phyloP scores from a whole-genome alignment of 2,797 vertebrate species.

The Chaetophractus vellerosus region DNA sequence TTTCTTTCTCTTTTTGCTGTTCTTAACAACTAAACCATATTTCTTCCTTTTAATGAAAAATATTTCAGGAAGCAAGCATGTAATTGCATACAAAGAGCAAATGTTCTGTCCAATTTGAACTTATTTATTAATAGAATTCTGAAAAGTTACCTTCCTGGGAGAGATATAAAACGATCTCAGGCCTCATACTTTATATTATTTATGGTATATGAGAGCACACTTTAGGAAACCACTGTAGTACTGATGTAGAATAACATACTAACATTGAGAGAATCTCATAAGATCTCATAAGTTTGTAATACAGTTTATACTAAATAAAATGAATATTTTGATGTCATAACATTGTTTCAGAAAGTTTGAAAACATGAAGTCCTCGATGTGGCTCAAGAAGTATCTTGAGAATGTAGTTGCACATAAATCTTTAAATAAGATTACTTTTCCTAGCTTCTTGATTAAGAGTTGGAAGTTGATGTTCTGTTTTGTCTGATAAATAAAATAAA shows the following conservation, averaged over 20 bases:
- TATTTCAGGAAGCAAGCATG: neutral
- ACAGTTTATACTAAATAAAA: neutral
- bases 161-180: neutral
- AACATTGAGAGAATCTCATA: neutral
- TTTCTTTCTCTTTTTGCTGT: neutral
- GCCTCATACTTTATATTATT: neutral
- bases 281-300: neutral
- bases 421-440: neutral
- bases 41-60: constrained; percentile 27
- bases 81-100: neutral
- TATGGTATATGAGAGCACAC: neutral
- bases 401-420: neutral
- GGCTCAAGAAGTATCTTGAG: neutral
- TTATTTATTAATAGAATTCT: neutral
- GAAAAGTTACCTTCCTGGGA: neutral
- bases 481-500: neutral
- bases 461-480: neutral
- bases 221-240: neutral
- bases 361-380: neutral
- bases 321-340: neutral
- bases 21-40: neutral
- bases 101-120: neutral
- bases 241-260: neutral
- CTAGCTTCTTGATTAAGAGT: neutral
- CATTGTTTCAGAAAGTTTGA: neutral